Evolutionary conservation across 2,797 vertebrate species (phyloP).

Genomic region (Anas bahamensis): DNA sequence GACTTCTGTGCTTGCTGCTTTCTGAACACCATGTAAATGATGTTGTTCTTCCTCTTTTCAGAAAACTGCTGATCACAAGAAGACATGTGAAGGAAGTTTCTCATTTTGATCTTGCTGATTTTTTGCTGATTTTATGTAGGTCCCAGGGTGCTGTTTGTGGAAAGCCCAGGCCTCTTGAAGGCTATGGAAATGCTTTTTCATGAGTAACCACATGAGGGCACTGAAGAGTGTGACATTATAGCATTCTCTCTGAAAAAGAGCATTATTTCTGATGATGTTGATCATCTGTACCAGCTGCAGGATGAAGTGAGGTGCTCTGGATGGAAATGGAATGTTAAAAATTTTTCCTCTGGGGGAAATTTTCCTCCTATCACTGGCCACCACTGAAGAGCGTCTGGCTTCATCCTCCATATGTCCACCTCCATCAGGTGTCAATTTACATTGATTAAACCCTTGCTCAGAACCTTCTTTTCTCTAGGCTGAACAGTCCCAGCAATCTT

Average conservation of each 20-base stretch:
- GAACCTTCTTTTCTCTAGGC: no score
- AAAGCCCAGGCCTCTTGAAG: background rate
- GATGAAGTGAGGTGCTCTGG: background rate
- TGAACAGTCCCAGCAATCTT: no score
- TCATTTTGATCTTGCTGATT: background rate
- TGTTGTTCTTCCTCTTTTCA: background rate
- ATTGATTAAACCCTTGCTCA: no score
- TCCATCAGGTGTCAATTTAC: no score
- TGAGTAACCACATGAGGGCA: background rate
- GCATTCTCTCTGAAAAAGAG: background rate
- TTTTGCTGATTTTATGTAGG: background rate
- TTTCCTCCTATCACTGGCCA: no score
- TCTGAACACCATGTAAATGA: background rate
- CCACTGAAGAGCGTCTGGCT: no score
- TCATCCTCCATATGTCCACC: no score
- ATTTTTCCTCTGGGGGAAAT: background rate
- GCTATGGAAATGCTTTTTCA: background rate
- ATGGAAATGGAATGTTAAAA: background rate
- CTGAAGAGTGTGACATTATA: background rate
- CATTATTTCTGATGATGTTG: background rate
- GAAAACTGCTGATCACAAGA: background rate
- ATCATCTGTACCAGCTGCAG: background rate
- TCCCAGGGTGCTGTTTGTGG: background rate
- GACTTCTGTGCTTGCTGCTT: background rate
- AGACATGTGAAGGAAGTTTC: background rate